Evolutionary conservation across 1,140 invertebrate genomes (phyloP), one percentile per base, ranked within the genome.

Genomic region (Drosophila mauritiana): DNA sequence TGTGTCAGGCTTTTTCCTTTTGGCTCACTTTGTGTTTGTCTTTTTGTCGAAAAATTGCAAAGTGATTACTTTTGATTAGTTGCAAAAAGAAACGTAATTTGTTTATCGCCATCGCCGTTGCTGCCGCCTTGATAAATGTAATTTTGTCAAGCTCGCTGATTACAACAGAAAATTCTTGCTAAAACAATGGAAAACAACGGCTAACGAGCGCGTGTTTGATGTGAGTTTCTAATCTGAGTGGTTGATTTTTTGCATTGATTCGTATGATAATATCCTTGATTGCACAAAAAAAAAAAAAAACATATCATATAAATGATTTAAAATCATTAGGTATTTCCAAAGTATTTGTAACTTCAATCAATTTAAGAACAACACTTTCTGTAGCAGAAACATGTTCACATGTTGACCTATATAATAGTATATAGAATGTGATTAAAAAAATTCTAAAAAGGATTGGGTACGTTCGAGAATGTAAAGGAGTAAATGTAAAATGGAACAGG

Each of bases 21-120:
- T 34, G 52, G 54, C 78, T 48, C 57, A 85, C 74, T 85, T 89
- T 89, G 73, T 89, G 85, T 89, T 89, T 84, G 82, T 90, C 77
- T 89, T 90, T 80, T 69, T 55, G 80, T 37, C 67, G 55, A 62
- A 57, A 85, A 85, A 85, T 85, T 85, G 84, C 84, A 89, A 80
- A 89, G 85, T 89, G 84, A 89, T 89, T 89, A 89, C 84, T 89
- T 89, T 89, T 89, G 84, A 89, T 89, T 89, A 90, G 84, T 89
- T 89, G 84, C 69, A 84, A 89, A 88, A 89, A 89, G 84, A 84
- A 88, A 72, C 80, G 84, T 80, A 90, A 89, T 90, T 90, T 90
- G 85, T 90, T 89, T 90, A 88, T 84, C 73, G 76, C 59, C 49
- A 51, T 68, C 54, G 37, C 45, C 65, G 39, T 54, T 64, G 31